These are phyloP conservation scores for Neria commutata DNA, from an alignment of 2,888 invertebrate species.

Conservation along the genomic window DNA sequence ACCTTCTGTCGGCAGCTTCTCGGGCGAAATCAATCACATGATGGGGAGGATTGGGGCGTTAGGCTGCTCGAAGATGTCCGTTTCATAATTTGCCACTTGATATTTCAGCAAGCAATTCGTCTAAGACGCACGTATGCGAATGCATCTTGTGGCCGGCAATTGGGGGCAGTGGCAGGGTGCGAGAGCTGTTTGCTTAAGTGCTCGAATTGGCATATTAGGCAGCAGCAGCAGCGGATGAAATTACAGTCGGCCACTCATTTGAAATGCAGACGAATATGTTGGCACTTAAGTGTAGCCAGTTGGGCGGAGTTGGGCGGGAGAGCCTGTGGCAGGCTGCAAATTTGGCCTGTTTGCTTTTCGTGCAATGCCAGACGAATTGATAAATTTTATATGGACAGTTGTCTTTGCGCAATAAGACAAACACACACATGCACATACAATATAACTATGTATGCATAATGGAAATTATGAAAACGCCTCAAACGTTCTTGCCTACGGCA, in stretches of 20 bases:
- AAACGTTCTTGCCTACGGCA: background rate
- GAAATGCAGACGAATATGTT: background rate
- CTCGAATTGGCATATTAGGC: background rate
- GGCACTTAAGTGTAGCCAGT: background rate
- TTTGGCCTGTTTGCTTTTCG: background rate
- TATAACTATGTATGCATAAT: background rate
- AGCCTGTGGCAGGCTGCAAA: background rate
- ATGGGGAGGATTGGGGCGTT: too few species aligned
- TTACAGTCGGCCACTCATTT: too few species aligned
- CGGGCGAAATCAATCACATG: too few species aligned
- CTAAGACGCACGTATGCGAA: too few species aligned
- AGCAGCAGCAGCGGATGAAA: background rate
- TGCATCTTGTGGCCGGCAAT: too few species aligned
- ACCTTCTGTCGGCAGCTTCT: too few species aligned
- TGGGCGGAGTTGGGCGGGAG: background rate
- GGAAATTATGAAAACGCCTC: background rate
- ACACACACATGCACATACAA: background rate
- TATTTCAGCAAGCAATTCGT: background rate
- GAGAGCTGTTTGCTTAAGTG: background rate
- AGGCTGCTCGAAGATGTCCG: background rate
- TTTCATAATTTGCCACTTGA: background rate
- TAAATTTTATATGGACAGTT: background rate
- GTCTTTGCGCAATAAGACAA: background rate
- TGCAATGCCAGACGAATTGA: too few species aligned
- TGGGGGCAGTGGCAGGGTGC: too few species aligned